These are phyloP conservation scores for Acrobasis suavella DNA, from an alignment of 2,888 invertebrate species.

Conservation along the genomic window DNA sequence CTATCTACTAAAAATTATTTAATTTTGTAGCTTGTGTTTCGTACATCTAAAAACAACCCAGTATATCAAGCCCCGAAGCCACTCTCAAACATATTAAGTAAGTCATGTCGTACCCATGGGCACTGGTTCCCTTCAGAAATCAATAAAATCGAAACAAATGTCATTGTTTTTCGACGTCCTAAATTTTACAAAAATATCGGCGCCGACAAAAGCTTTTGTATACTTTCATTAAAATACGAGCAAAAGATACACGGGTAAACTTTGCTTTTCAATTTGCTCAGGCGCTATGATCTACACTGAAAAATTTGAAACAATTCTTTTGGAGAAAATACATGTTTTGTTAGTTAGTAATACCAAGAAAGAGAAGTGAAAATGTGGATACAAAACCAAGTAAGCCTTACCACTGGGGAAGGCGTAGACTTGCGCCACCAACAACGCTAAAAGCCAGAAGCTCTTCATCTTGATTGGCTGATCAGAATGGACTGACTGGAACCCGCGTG, in stretches of 20 bases:
- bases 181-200: not conserved
- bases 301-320: not conserved
- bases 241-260: not conserved
- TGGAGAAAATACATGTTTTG: not conserved
- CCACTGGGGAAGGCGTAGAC: constrained; percentile 23
- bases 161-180: not conserved
- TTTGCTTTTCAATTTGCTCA: not conserved
- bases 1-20: not conserved
- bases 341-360: not conserved
- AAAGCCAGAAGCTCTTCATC: constrained; percentile 37
- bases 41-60: constrained; percentile 13
- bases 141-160: not conserved
- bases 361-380: constrained; percentile 1
- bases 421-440: constrained; percentile 21
- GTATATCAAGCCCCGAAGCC: constrained; percentile 1
- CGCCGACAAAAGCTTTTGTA: constrained; percentile 3
- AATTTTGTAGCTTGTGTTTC: not conserved
- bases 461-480: constrained; percentile 26
- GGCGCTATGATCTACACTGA: not conserved
- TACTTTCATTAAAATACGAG: not conserved
- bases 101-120: not conserved
- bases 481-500: constrained; percentile 49
- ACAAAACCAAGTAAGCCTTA: constrained; percentile 17
- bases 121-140: constrained; percentile 3
- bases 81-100: not conserved